Conservation (phyloP, 2,888 invertebrate genomes). For the Eugnorisma glareosa region DNA sequence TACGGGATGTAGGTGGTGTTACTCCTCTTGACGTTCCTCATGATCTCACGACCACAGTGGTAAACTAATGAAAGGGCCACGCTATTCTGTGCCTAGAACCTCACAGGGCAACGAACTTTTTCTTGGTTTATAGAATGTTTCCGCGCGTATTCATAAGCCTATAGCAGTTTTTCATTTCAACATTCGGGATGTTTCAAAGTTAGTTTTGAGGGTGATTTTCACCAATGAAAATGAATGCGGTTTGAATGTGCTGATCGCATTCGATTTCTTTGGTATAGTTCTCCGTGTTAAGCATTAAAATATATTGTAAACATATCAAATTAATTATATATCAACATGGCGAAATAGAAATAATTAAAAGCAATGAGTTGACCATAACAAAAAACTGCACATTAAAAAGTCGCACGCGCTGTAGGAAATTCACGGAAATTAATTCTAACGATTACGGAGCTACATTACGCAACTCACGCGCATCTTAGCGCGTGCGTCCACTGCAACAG, state of each 20-base stretch:
- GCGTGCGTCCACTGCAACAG: conserved; percentile 38
- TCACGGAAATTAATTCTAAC: conserved; percentile 80
- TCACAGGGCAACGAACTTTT: not conserved
- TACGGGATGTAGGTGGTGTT: not conserved
- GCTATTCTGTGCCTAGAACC: not conserved
- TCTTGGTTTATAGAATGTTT: not conserved
- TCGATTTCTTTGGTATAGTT: not conserved
- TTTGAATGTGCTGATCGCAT: not conserved
- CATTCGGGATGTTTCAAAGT: not conserved
- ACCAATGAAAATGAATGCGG: not conserved
- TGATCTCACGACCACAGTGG: not conserved
- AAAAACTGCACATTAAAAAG: conserved; percentile 40
- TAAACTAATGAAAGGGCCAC: not conserved
- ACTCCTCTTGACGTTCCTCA: not conserved
- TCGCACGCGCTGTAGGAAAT: conserved; percentile 68
- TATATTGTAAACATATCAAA: not conserved
- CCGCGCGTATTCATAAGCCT: not conserved
- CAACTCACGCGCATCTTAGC: conserved; percentile 79
- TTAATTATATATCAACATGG: not conserved
- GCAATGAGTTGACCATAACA: conserved; percentile 26
- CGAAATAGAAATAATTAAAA: conserved; percentile 17
- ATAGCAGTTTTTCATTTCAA: not conserved
- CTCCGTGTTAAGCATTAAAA: not conserved
- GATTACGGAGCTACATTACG: conserved; percentile 75
- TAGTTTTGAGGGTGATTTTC: not conserved